Base-by-base conservation (phyloP, 2,797 vertebrate species). In the Helicolenus hilgendorfi region DNA sequence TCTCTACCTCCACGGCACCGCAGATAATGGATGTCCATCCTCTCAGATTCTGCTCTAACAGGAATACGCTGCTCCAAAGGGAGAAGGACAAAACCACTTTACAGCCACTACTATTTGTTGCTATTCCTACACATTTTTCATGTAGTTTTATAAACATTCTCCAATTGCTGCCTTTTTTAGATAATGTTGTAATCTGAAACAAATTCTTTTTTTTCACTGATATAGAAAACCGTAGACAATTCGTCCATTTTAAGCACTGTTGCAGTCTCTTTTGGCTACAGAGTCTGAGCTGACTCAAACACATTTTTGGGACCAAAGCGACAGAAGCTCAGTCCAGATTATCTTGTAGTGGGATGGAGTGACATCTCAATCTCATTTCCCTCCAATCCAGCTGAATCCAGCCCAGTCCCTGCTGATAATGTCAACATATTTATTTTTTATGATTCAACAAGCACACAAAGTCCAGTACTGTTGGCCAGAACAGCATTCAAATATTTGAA, bases 11-110 rank as follows among this genome's bases (percentile, higher is more conserved):
- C 77, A 89, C 53, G 36, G 85, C 91, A 91, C 86, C 88, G 4
- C 24, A 90, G 87, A 94, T 94, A 96, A 95, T 95, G 93, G 93
- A 95, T 94, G 92, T 94, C 89, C 87, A 68, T 78, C 89, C 92
- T 87, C 91, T 93, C 81, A 73, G 84, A 92, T 91, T 92, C 76
- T 77, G 83, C 88, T 89, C 85, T 58, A 87, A 91, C 88, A 90
- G 92, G 83, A 90, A 91, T 71, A 75, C 1, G 11, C 60, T 14
- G 73, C 56, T 87, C 84, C 82, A 87, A 87, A 83, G 68, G 85
- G 76, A 89, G 81, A 80, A 73, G 56, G 60, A 63, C 84, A 82
- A 33, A 86, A 38, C 11, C 65, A 79, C 70, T 80, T 73, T 41
- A 79, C 55, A 72, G 67, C 38, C 65, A 45, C 75, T 73, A 26